A percentile compares a stretch with the other conserved stretches of the same genome.
These are phyloP conservation scores for Leptatherina wallacei DNA, from an alignment of 2,797 vertebrate species.

Conservation along the genomic window DNA sequence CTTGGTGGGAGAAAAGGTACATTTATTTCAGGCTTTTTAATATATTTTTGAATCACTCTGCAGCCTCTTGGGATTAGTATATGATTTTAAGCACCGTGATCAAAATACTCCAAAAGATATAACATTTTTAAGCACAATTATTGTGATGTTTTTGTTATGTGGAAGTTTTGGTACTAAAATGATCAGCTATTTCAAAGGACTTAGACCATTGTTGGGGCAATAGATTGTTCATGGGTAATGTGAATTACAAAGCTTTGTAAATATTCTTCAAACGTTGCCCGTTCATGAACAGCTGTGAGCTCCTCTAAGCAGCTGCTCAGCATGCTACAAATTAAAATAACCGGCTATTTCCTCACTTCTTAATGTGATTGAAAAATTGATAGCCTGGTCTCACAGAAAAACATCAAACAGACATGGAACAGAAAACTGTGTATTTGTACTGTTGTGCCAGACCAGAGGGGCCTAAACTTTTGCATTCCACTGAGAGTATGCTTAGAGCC, in stretches of 20 bases:
- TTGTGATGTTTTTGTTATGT: neutral
- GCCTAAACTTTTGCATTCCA: neutral
- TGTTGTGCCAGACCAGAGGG: neutral
- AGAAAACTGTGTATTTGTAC: neutral
- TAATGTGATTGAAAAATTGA: neutral
- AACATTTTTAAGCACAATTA: neutral
- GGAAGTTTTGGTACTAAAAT: neutral
- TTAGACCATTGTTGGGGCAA: neutral
- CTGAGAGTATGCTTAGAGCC: neutral
- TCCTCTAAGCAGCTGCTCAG: neutral
- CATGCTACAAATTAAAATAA: neutral
- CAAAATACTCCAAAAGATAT: neutral
- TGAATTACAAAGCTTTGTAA: neutral
- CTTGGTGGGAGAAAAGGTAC: slow-evolving; percentile 80
- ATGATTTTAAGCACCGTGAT: neutral
- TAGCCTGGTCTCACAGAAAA: neutral
- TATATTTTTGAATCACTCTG: slow-evolving; percentile 17
- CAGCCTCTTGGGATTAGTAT: slow-evolving; percentile 1
- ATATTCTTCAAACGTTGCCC: neutral
- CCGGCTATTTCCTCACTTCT: neutral
- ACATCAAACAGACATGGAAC: neutral
- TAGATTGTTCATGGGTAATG: neutral
- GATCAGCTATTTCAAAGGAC: neutral
- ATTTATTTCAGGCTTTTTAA: slow-evolving; percentile 24
- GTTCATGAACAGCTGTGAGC: neutral